Conservation (phyloP, 2,888 invertebrate genomes). For the Epirrita christyi region DNA sequence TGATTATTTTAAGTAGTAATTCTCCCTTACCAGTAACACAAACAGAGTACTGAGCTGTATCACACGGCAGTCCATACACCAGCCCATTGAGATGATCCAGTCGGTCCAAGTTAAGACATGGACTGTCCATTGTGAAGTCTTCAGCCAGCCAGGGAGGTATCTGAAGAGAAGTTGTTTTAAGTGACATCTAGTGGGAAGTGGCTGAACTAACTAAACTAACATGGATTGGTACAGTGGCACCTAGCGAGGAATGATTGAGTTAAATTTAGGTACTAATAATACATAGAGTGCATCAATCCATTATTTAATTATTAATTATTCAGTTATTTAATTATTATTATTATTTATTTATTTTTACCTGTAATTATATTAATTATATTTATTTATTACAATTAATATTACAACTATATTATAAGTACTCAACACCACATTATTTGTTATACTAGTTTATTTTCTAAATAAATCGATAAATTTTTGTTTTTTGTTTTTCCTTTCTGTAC, state of each 20-base stretch:
- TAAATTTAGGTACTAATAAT: not conserved
- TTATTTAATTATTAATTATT: not conserved
- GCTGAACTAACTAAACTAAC: not conserved
- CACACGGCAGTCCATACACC: constrained; percentile 80
- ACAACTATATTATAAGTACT: too few species aligned
- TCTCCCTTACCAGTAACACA: constrained; percentile 69
- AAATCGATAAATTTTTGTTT: too few species aligned
- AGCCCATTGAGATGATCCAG: constrained; percentile 76
- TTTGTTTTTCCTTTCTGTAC: too few species aligned
- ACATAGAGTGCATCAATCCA: too few species aligned
- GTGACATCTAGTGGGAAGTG: not conserved
- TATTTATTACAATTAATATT: too few species aligned
- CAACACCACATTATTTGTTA: too few species aligned
- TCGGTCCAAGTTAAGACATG: constrained; percentile 79
- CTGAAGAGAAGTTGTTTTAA: constrained; percentile 38
- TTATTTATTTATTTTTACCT: too few species aligned
- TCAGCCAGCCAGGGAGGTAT: constrained; percentile 80
- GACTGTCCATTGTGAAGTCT: constrained; percentile 68
- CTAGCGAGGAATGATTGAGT: not conserved
- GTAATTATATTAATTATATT: too few species aligned
- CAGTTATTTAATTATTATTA: too few species aligned
- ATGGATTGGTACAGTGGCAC: not conserved
- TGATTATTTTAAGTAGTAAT: too few species aligned
- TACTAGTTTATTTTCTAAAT: too few species aligned
- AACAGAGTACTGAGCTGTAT: constrained; percentile 77